Conservation (phyloP, 2,888 invertebrate genomes). For the Phyllotreta striolata region DNA sequence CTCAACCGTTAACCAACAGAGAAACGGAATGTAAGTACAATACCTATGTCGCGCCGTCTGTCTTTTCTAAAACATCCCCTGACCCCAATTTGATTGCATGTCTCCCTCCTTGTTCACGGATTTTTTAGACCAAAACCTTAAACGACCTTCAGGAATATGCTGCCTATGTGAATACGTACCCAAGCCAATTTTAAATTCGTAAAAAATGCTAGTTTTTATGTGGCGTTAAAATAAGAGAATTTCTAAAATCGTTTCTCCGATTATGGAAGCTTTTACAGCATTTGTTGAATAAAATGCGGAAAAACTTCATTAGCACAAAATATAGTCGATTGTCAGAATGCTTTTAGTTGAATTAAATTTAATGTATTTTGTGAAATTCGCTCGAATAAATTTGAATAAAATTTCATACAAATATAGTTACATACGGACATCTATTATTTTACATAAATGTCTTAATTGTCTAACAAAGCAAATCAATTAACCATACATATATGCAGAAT, state of each 20-base stretch:
- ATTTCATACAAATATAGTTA: not conserved
- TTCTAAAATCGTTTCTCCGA: too few species aligned
- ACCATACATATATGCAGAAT: slow-evolving; percentile 40
- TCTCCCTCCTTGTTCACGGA: slow-evolving; percentile 34
- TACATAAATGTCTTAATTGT: slow-evolving; percentile 22
- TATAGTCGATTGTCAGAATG: too few species aligned
- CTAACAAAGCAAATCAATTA: slow-evolving; percentile 44
- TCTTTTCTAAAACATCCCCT: slow-evolving; percentile 43
- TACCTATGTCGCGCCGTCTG: slow-evolving; percentile 44
- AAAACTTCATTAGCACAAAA: not conserved
- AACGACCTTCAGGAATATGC: slow-evolving; percentile 34
- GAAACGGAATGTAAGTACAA: slow-evolving; percentile 35
- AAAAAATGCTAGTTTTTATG: not conserved
- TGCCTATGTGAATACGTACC: slow-evolving; percentile 4
- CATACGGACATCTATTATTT: slow-evolving; percentile 10
- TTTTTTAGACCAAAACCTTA: slow-evolving; percentile 36
- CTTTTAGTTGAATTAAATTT: too few species aligned
- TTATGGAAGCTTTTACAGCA: too few species aligned
- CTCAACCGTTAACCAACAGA: slow-evolving; percentile 48
- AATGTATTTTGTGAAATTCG: too few species aligned
- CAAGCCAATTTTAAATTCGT: slow-evolving; percentile 12
- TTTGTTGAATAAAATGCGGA: too few species aligned
- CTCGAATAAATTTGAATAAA: too few species aligned
- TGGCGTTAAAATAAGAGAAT: not conserved
- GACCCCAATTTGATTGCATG: slow-evolving; percentile 44